Base-by-base conservation (phyloP, 2,888 invertebrate species). In the Rhagophthalmus giganteus region DNA sequence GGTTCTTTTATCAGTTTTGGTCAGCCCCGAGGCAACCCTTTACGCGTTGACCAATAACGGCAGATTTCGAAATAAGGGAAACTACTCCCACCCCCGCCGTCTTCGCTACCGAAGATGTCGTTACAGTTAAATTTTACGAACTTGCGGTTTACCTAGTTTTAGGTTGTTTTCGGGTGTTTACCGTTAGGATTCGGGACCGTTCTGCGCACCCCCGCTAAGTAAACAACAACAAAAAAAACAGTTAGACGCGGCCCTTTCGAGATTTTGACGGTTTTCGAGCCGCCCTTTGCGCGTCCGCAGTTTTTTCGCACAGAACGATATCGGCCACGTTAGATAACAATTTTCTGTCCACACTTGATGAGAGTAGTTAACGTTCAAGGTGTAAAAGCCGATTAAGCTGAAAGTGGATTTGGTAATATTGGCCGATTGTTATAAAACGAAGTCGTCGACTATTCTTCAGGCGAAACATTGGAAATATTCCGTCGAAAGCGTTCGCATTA, bases 1-100 rank as follows among this genome's bases (percentile, higher is more conserved):
- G 26, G 28, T 26, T 44, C 56, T 58, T 61, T 52, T 59, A 57
- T 59, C 40, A 42, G 26, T 48, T 51, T 38, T 51, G 53, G 24
- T 45, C 41, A 50, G 46, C 37, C 56, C 51, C 45, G 30, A 53
- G 55, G 60, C 58, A 58, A 57, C 59, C 59, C 57, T 61, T 61
- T 57, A 34, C 12, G 16, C 15, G 33, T 44, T 53, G 54, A 56
- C 59, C 61, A 61, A 57, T 61, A 44, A 47, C 37, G 39, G 40
- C 37, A 31, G 41, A 27, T 53, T 52, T 34, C 39, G 45, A 57
- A 54, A 52, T 48, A 53, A 46, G 46, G 54, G 49, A 44, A 47
- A 30, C 35, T 20, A 20, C 45, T 45, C 51, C 55, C 45, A 44
- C 51, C 44, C 51, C 31, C 38, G 34, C 7, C 34, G n/a, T 33